Evolutionary conservation across 2,113 vertebrate genomes (phyloP), one percentile per base, ranked within the genome.

Genomic region (Oenanthe melanoleuca): DNA sequence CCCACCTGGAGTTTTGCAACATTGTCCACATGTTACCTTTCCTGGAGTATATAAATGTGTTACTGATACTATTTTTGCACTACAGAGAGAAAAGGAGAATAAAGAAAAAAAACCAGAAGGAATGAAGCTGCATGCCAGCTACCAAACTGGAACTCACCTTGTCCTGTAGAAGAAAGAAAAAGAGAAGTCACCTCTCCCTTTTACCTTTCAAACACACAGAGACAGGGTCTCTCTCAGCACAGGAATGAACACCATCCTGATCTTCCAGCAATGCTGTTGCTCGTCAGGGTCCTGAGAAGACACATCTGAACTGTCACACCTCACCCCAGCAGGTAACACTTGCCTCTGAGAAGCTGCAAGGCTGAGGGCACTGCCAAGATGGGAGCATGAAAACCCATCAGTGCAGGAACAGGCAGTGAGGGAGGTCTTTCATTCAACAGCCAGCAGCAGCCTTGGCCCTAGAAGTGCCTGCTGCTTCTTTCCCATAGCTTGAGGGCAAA

Each of bases 1-100:
- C 97, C 97, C 98, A 98, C 98, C 98, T 98, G 98, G 97, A 98
- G 98, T 98, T 98, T 98, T 96, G 93, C 97, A 98, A 98, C 97
- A 98, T 97, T 97, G 97, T 98, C 97, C 96, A 97, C 98, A 97
- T 98, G 98, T 98, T 98, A 97, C 97, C 96, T 97, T 96, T 97
- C 97, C 92, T 97, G 94, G 88, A 96, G 97, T 97, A 97, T 97
- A 97, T 94, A 98, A 97, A 98, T 97, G 96, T 97, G 97, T 97
- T 96, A 93, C 89, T 96, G 97, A 95, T 97, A 97, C 97, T 98
- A 98, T 98, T 97, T 98, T 98, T 97, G 97, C 88, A 95, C 92
- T 93, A 94, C 69, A 81, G 90, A 86, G 56, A 97, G 93, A 97
- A 93, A 94, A 96, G 53, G 89, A 97, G 88, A 94, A 80, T 25